Percentiles rank a stretch among this genome's conserved stretches.
Conservation (phyloP, 2,888 invertebrate species). For the Thereva unica region DNA sequence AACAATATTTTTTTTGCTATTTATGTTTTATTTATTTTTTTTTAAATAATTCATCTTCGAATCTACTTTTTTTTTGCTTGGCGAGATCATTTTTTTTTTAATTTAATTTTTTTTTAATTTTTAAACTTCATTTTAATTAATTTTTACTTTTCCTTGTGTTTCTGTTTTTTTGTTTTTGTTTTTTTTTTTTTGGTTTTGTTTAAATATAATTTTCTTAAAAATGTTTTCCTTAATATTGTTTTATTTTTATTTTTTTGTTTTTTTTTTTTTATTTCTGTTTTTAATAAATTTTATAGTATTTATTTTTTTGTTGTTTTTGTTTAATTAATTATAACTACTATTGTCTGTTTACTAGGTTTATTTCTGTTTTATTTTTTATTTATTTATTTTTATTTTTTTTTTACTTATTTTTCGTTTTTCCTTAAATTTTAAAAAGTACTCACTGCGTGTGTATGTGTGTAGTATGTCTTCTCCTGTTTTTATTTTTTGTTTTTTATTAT, state of each 20-base stretch:
- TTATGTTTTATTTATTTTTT: too few relatives aligned
- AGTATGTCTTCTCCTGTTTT: background rate
- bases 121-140: too few relatives aligned
- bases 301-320: conserved; percentile 4
- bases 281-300: background rate
- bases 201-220: conserved; percentile 2
- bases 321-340: conserved; percentile 26
- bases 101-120: too few relatives aligned
- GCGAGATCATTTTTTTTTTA: too few relatives aligned
- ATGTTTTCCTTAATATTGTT: conserved; percentile 6
- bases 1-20: too few relatives aligned
- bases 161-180: background rate
- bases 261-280: conserved; percentile 4
- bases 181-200: conserved; percentile 1
- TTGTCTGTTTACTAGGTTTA: conserved; percentile 21
- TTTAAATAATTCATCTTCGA: too few relatives aligned
- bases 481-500: conserved; percentile 5
- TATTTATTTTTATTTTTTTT: background rate
- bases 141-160: conserved; percentile 1
- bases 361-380: background rate
- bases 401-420: background rate
- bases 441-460: too few relatives aligned
- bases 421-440: conserved; percentile 3
- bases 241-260: conserved; percentile 7
- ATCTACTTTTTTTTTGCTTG: too few relatives aligned